These are phyloP conservation scores for Herpetotheres cachinnans DNA, from an alignment of 2,113 vertebrate species.

Conservation along the genomic window DNA sequence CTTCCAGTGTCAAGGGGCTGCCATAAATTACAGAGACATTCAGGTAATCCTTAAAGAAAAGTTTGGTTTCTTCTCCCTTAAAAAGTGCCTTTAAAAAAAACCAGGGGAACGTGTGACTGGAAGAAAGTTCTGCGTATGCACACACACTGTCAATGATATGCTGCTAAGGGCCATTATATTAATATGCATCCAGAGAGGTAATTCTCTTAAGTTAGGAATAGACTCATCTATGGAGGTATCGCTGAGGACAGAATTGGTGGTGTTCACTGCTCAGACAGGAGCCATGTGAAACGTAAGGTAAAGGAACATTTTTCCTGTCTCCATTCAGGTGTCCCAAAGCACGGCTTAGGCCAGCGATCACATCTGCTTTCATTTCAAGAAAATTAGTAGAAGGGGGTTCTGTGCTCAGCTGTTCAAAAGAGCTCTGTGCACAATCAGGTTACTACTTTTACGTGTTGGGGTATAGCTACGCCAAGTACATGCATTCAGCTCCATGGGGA, in stretches of 20 bases:
- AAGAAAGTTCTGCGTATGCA: not conserved
- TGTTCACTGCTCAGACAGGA: not conserved
- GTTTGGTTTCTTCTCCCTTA: not conserved
- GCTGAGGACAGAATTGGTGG: not conserved
- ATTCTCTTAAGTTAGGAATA: not conserved
- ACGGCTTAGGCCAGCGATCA: rapidly evolving
- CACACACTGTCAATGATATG: not conserved
- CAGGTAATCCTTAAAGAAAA: conserved; percentile 30
- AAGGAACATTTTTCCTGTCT: not conserved
- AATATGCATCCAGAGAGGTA: not conserved
- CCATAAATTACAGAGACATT: conserved; percentile 57
- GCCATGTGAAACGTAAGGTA: not conserved
- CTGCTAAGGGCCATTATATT: not conserved
- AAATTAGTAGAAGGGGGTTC: not conserved
- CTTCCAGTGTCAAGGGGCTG: conserved; percentile 58
- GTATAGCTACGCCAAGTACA: not conserved
- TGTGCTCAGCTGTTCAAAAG: not conserved
- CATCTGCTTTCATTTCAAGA: not conserved
- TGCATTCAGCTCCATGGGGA: rapidly evolving
- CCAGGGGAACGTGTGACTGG: not conserved
- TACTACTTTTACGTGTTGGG: not conserved
- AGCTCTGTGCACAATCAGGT: not conserved
- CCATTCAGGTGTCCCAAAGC: not conserved
- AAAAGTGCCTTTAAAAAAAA: not conserved
- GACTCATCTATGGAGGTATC: not conserved